These are phyloP conservation scores for Phataginus tetradactyla DNA, from an alignment of 2,797 vertebrate genomes.

Conservation along the genomic window DNA sequence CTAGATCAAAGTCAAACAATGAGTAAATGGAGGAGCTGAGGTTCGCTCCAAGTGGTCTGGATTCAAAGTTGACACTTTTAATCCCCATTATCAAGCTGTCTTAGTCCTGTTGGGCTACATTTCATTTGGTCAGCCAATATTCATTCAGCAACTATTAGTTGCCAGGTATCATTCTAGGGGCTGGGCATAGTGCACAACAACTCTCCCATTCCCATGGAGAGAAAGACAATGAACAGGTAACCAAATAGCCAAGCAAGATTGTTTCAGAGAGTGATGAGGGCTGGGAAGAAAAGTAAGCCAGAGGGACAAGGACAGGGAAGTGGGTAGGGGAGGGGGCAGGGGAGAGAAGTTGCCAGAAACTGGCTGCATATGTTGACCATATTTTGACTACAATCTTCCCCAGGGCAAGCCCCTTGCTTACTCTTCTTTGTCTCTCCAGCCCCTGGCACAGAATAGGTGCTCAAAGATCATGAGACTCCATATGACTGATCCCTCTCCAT, in stretches of 20 bases:
- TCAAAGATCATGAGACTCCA: background rate
- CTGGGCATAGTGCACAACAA: too few species aligned
- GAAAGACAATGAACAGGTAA: background rate
- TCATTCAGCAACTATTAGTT: background rate
- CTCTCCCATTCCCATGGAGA: background rate
- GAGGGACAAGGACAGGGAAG: background rate
- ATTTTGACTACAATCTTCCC: background rate
- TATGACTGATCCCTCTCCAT: background rate
- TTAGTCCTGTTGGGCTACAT: background rate
- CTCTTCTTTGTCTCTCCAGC: background rate
- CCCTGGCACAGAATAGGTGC: background rate
- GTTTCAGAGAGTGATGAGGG: background rate
- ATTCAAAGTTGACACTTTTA: background rate
- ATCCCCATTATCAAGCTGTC: background rate
- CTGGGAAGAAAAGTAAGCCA: background rate
- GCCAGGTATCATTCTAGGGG: background rate
- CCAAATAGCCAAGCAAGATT: background rate
- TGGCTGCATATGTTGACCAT: background rate
- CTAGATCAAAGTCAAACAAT: background rate
- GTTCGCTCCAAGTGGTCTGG: background rate
- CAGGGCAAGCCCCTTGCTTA: background rate
- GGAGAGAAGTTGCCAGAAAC: background rate
- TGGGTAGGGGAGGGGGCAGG: rapidly evolving
- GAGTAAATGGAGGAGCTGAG: background rate
- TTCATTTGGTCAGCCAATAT: background rate